phyloP scores from a whole-genome alignment of 1,140 invertebrate species.

The Drosophila equinoxialis region DNA sequence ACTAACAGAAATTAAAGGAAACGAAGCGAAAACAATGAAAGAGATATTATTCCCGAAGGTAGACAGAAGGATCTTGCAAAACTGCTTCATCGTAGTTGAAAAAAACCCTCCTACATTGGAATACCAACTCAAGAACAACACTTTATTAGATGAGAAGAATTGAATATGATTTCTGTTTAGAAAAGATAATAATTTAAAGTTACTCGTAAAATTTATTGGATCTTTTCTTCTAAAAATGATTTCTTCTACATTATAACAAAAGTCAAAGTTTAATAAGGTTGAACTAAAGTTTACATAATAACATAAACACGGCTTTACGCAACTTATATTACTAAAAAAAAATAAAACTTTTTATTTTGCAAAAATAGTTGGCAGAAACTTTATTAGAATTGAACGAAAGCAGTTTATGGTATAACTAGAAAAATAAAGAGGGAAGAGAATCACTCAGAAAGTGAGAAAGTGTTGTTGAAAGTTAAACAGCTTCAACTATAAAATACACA shows the following conservation, averaged over 20 bases:
- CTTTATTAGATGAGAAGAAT: no score
- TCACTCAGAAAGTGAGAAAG: constrained; percentile 28
- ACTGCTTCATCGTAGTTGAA: no score
- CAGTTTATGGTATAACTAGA: background rate
- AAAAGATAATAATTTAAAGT: no score
- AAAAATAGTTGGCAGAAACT: background rate
- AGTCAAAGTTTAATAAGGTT: background rate
- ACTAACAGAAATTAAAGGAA: background rate
- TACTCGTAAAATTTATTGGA: no score
- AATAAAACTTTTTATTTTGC: background rate
- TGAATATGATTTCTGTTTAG: no score
- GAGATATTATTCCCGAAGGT: background rate
- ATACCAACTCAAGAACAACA: no score
- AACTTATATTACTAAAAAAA: background rate
- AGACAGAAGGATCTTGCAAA: no score
- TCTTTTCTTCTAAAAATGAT: no score
- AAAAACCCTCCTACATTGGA: no score
- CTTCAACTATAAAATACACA: constrained; percentile 7
- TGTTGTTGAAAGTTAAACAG: constrained; percentile 29
- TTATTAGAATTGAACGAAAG: constrained; percentile 9
- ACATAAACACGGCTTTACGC: background rate
- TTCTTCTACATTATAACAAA: background rate
- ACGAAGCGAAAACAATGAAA: no score
- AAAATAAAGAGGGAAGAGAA: background rate
- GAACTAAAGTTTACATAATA: background rate